phyloP scores from a whole-genome alignment of 2,888 invertebrate species.

The Metopia argyrocephala region DNA sequence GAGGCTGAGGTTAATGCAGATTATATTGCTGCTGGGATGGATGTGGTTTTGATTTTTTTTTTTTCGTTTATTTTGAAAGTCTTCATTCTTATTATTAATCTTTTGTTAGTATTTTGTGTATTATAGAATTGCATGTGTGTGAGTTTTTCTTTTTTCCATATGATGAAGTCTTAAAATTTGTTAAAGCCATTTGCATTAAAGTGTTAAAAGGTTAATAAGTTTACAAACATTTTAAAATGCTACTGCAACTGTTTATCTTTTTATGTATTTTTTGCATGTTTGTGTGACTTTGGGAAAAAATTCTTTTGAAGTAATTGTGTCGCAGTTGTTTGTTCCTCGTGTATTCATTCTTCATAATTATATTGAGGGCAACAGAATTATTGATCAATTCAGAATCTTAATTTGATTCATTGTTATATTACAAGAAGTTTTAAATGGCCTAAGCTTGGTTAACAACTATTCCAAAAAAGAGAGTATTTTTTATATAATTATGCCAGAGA shows the following conservation, averaged over 20 bases:
- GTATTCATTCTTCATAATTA: too few relatives aligned
- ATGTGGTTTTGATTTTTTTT: conserved; percentile 5
- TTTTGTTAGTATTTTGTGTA: neutral
- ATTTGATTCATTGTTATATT: too few relatives aligned
- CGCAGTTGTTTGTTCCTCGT: too few relatives aligned
- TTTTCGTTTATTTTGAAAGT: too few relatives aligned
- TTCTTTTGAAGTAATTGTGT: too few relatives aligned
- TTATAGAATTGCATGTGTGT: conserved; percentile 15
- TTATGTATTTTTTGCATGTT: neutral
- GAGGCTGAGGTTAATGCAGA: conserved; percentile 9
- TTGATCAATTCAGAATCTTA: too few relatives aligned
- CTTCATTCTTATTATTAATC: conserved; percentile 25
- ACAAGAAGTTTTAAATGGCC: too few relatives aligned
- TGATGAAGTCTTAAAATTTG: conserved; percentile 52
- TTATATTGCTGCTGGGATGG: neutral
- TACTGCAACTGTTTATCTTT: conserved; percentile 54
- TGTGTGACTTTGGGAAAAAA: too few relatives aligned
- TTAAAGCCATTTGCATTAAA: conserved; percentile 66
- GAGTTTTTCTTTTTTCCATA: conserved; percentile 44
- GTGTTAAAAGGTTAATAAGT: conserved; percentile 68
- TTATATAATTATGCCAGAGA: too few relatives aligned
- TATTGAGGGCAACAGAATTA: too few relatives aligned
- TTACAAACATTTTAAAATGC: conserved; percentile 67
- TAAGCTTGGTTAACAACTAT: too few relatives aligned
- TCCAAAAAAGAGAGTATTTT: too few relatives aligned